phyloP scores from a whole-genome alignment of 30 jellyfish, hydroid and myxozoan genomes.

The Phacellophora camtschatica region DNA sequence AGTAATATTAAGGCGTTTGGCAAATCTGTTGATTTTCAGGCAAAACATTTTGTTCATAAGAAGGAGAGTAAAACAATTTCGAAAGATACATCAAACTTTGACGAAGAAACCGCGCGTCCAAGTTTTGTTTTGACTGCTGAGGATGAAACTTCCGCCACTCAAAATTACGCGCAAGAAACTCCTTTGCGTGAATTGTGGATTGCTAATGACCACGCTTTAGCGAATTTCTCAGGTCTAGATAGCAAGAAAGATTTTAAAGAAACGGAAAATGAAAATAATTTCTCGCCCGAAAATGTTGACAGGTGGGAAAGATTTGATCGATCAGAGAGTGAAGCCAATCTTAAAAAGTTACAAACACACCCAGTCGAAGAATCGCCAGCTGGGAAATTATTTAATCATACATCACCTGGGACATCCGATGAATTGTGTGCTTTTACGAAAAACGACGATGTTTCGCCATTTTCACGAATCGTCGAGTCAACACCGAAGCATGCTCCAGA shows the following conservation, averaged over 20 bases:
- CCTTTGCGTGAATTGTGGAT: no score
- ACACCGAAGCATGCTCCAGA: no score
- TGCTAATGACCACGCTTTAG: no score
- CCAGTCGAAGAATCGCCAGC: not conserved
- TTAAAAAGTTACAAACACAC: not conserved
- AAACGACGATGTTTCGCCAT: not conserved
- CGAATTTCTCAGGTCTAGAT: not conserved
- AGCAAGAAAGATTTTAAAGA: not conserved
- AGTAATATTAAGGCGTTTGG: slow-evolving; percentile 55
- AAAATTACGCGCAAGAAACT: no score
- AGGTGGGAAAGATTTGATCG: slow-evolving; percentile 47
- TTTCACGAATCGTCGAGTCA: not conserved
- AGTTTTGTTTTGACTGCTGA: no score
- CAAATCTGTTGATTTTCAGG: slow-evolving; percentile 46
- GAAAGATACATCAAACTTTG: no score
- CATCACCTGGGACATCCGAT: not conserved
- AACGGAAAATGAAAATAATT: not conserved
- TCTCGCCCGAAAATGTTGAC: not conserved
- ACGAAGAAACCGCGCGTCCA: no score
- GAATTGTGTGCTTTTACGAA: not conserved
- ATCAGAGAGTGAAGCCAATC: slow-evolving; percentile 1
- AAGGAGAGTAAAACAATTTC: no score
- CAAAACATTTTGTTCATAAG: no score
- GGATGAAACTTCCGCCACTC: no score
- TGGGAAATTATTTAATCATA: not conserved